phyloP scores from a whole-genome alignment of 2,888 invertebrate species.

The Diaprepes abbreviatus region DNA sequence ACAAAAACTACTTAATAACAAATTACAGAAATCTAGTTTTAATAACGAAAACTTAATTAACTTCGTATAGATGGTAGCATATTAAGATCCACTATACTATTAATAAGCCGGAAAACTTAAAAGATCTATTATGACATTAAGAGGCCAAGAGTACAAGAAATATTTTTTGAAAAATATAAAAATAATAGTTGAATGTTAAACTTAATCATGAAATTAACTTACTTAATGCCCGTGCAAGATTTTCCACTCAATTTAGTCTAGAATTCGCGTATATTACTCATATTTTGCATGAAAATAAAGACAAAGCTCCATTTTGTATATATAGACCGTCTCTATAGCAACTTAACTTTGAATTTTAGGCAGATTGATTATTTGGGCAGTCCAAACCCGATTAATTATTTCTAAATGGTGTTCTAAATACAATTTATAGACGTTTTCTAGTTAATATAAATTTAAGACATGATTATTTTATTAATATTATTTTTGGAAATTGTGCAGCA shows the following conservation, averaged over 20 bases:
- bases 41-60: too few relatives aligned
- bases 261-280: background rate
- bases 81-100: too few relatives aligned
- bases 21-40: slow-evolving; percentile 1
- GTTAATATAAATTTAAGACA: background rate
- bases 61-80: too few relatives aligned
- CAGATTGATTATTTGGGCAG: slow-evolving; percentile 16
- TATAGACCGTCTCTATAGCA: slow-evolving; percentile 22
- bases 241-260: background rate
- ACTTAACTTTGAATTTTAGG: background rate
- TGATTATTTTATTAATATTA: slow-evolving; percentile 19
- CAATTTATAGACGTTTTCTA: slow-evolving; percentile 21
- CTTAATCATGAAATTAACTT: background rate
- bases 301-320: background rate
- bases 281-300: background rate
- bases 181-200: background rate
- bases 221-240: background rate
- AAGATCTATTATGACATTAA: background rate
- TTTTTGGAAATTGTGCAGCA: slow-evolving; percentile 9
- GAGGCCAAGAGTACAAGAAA: background rate
- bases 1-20: too few relatives aligned
- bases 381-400: background rate
- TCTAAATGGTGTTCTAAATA: slow-evolving; percentile 15
- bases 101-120: background rate
- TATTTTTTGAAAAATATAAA: background rate